Evolutionary conservation across 2,113 vertebrate species (phyloP), one percentile per base, ranked within the genome.

Genomic region (Chelonoidis abingdonii): DNA sequence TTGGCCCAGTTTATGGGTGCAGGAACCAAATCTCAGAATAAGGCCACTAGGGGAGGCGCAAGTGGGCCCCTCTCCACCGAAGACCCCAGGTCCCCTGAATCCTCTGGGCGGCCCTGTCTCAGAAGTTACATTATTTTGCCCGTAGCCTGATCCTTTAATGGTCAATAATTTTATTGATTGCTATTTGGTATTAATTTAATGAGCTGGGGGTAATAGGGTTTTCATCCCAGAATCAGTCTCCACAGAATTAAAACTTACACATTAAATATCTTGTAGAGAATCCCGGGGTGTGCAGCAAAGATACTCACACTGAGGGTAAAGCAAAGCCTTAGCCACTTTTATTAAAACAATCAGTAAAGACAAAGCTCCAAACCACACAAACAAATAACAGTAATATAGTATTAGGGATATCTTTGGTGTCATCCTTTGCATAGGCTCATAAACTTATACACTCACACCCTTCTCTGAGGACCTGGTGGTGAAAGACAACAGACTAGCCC

Each of bases 1-100:
- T 59, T 8, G 0, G n/a, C 41, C 47, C 89, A 27, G 88, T 97
- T 94, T 91, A 85, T 5, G 95, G 90, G 86, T 88, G 88, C 75
- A 83, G 53, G 1, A 29, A 38, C 6, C 24, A 38, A 10, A 53
- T 80, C 75, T 91, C 62, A 89, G 80, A 95, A 93, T 8, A 47
- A 10, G 47, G 47, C 47, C 47, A 3, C 47, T 2, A 3, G 8
- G 9, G 8, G 9, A 8, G 47, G 47, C 8, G 9, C 47, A 47
- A 47, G 47, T 47, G 47, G 47, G 47, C 47, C 47, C 47, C 47
- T 9, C 9, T 8, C 47, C 47, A 9, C 8, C 1, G 47, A 47
- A 47, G 47, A 47, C 47, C 47, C 47, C 8, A 47, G 47, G 47
- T 9, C 47, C 47, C 47, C 47, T 47, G 8, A 47, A 47, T 47